Evolutionary conservation across 2,797 vertebrate genomes (phyloP).

Genomic region (Caiman crocodilus): DNA sequence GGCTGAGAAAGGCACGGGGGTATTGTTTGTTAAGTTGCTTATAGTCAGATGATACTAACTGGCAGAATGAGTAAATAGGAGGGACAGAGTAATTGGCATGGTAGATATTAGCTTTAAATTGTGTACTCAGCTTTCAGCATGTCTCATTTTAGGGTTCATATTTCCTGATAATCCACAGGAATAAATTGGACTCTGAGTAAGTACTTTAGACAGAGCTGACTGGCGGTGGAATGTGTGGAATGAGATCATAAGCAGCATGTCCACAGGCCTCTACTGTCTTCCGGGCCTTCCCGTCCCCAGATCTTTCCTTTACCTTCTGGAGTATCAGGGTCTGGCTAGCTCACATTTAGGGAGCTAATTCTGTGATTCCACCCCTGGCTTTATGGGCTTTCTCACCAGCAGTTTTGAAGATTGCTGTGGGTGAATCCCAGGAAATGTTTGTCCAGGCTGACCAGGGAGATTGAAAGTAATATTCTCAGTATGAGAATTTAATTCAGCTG

Average conservation of each 20-base stretch:
- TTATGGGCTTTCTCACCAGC: background rate
- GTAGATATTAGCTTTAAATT: slow-evolving; percentile 45
- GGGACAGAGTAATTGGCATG: slow-evolving; percentile 34
- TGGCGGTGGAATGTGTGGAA: slow-evolving; percentile 39
- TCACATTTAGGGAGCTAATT: background rate
- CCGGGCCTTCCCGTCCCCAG: background rate
- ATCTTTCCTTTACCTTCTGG: background rate
- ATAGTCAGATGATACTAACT: slow-evolving; percentile 69
- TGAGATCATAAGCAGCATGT: slow-evolving; percentile 14
- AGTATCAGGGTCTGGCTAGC: background rate
- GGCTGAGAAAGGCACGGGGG: slow-evolving; percentile 52
- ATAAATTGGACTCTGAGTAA: slow-evolving; percentile 65
- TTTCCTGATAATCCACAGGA: slow-evolving; percentile 68
- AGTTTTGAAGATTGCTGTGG: background rate
- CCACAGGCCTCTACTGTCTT: slow-evolving; percentile 22
- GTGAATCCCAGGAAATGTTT: background rate
- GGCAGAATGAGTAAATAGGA: slow-evolving; percentile 48
- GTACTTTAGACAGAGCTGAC: slow-evolving; percentile 39
- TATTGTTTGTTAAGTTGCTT: slow-evolving; percentile 59
- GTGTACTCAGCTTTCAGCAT: slow-evolving; percentile 64
- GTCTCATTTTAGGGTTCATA: slow-evolving; percentile 57
- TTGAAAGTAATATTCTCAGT: background rate
- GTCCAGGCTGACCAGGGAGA: background rate
- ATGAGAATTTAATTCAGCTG: background rate
- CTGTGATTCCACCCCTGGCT: background rate